Evolutionary conservation across 1,140 invertebrate genomes (phyloP).

Genomic region (Pentalonia nigronervosa): DNA sequence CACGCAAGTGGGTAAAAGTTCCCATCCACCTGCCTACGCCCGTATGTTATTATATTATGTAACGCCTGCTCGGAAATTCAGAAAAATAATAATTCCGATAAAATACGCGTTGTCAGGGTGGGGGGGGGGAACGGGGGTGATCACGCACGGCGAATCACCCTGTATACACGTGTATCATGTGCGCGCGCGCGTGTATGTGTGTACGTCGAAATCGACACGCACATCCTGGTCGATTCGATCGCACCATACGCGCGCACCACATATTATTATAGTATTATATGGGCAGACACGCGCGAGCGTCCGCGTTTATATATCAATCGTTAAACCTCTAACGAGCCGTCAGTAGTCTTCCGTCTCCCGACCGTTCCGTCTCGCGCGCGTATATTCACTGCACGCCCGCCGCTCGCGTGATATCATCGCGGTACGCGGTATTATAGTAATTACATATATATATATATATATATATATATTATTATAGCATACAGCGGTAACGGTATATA

Average conservation of each 20-base stretch:
- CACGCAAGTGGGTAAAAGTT: too few relatives aligned
- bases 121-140: too few relatives aligned
- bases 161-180: background rate
- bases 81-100: background rate
- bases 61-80: background rate
- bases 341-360: background rate
- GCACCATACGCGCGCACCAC: background rate
- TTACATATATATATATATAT: too few relatives aligned
- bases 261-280: background rate
- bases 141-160: background rate
- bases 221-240: conserved; percentile 1
- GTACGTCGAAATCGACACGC: background rate
- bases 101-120: background rate
- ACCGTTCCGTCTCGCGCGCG: conserved; percentile 16
- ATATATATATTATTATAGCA: too few relatives aligned
- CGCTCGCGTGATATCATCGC: background rate
- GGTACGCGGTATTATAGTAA: too few relatives aligned
- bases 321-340: background rate
- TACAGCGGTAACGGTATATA: too few relatives aligned
- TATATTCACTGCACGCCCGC: background rate
- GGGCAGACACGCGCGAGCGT: background rate
- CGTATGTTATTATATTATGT: too few relatives aligned
- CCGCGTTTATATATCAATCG: background rate
- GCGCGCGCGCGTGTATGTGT: too few relatives aligned
- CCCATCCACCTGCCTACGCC: too few relatives aligned